Conservation (phyloP, 2,888 invertebrate species). For the Pimpla rufipes region DNA sequence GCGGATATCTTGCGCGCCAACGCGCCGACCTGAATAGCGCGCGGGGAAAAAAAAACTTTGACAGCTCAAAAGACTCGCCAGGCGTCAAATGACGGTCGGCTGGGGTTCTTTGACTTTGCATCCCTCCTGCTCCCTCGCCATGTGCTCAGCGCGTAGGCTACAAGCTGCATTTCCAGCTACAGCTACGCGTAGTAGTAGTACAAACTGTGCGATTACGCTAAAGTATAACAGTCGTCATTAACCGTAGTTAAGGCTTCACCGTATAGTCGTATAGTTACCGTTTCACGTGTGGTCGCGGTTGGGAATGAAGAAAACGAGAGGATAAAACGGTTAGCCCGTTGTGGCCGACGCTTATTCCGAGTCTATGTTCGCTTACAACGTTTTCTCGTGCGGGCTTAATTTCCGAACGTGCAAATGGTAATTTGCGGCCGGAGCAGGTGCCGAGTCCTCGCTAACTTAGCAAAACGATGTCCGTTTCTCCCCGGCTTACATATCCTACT, state of each 20-base stretch:
- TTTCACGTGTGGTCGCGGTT: conserved; percentile 18
- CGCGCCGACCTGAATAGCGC: conserved; percentile 46
- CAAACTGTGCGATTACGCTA: background rate
- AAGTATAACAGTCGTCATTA: conserved; percentile 69
- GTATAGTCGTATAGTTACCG: conserved; percentile 47
- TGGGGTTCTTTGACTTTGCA: conserved; percentile 66
- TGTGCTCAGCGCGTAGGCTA: background rate
- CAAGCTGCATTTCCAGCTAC: background rate
- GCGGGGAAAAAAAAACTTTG: conserved; percentile 51
- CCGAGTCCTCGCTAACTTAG: conserved; percentile 40
- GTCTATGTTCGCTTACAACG: conserved; percentile 3
- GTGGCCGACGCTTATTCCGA: conserved; percentile 3
- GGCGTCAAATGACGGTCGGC: conserved; percentile 49
- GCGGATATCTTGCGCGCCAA: conserved; percentile 51
- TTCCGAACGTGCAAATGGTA: conserved; percentile 73
- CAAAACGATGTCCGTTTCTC: conserved; percentile 22
- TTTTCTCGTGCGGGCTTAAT: conserved; percentile 67
- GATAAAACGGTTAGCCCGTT: conserved; percentile 25
- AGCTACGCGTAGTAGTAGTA: conserved; percentile 25
- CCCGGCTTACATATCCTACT: background rate
- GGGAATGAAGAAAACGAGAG: conserved; percentile 30
- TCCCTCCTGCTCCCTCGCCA: conserved; percentile 14
- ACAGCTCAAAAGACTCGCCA: conserved; percentile 58
- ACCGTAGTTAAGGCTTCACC: conserved; percentile 70
- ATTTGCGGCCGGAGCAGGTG: conserved; percentile 74